Conservation (phyloP, 2,888 invertebrate genomes). For the Abrostola tripartita region DNA sequence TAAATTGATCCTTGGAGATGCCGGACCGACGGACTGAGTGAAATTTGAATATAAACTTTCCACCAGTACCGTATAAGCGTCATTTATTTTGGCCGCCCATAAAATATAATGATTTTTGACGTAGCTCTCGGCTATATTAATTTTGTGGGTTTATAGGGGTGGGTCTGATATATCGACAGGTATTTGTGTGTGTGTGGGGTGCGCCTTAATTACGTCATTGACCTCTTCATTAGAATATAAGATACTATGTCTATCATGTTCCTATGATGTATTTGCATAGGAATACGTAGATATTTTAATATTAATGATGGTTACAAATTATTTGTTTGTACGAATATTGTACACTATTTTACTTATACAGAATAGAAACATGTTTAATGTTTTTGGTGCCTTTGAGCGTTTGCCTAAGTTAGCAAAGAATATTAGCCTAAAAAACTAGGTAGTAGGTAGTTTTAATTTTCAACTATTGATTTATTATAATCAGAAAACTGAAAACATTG, state of each 20-base stretch:
- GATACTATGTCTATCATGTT: conserved; percentile 46
- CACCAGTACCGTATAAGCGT: conserved; percentile 81
- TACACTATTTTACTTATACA: neutral
- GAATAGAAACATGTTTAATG: neutral
- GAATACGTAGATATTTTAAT: conserved; percentile 7
- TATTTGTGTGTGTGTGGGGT: conserved; percentile 60
- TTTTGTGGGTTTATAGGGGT: conserved; percentile 76
- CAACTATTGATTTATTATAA: too few species aligned
- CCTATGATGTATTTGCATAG: conserved; percentile 37
- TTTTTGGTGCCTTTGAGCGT: neutral
- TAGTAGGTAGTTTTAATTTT: too few species aligned
- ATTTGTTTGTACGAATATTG: neutral
- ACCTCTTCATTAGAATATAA: conserved; percentile 63
- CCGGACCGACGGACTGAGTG: conserved; percentile 83
- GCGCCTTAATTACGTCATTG: conserved; percentile 61
- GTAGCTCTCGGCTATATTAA: conserved; percentile 82
- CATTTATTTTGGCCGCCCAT: conserved; percentile 86
- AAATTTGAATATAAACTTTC: conserved; percentile 88
- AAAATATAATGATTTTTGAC: conserved; percentile 88
- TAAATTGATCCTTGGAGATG: conserved; percentile 88
- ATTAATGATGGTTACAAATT: conserved; percentile 1
- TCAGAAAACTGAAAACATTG: too few species aligned
- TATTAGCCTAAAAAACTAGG: too few species aligned
- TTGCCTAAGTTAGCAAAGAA: neutral
- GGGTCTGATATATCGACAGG: conserved; percentile 77